Evolutionary conservation across 2,113 vertebrate species (phyloP).

Genomic region (Nicator chloris): DNA sequence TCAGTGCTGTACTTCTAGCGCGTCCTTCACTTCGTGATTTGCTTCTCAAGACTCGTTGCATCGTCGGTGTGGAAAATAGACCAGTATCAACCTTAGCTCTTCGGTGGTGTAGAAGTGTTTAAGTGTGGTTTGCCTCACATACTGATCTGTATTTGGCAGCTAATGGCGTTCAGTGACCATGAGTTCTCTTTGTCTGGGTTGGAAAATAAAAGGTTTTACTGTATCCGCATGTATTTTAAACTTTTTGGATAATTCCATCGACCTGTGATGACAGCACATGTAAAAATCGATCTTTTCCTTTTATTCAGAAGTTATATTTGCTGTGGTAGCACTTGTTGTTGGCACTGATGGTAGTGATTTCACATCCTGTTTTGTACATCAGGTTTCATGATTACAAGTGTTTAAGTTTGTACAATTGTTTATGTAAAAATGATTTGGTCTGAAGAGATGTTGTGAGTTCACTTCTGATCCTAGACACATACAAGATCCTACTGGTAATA

Average conservation of each 20-base stretch:
- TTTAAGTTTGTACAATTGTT: conserved; percentile 13
- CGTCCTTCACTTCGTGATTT: background rate
- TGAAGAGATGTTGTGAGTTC: background rate
- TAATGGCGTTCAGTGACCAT: background rate
- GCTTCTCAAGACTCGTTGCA: background rate
- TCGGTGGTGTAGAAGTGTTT: background rate
- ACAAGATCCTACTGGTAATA: background rate
- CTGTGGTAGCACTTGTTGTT: background rate
- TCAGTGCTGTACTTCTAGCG: background rate
- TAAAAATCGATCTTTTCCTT: background rate
- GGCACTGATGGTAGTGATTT: background rate
- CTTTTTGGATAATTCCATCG: background rate
- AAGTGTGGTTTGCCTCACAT: background rate
- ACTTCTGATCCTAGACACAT: background rate
- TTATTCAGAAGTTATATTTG: background rate
- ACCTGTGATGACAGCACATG: background rate
- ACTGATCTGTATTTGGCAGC: conserved; percentile 50
- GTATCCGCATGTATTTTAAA: conserved; percentile 58
- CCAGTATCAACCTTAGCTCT: conserved; percentile 1
- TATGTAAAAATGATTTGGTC: background rate
- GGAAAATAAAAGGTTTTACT: conserved; percentile 31
- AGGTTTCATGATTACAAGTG: background rate
- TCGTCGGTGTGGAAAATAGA: background rate
- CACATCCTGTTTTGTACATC: conserved; percentile 2
- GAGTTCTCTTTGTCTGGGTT: conserved; percentile 20